Percentiles rank a stretch among this genome's conserved stretches.
Conservation (phyloP, 2,113 vertebrate genomes). For the Macrotis lagotis region DNA sequence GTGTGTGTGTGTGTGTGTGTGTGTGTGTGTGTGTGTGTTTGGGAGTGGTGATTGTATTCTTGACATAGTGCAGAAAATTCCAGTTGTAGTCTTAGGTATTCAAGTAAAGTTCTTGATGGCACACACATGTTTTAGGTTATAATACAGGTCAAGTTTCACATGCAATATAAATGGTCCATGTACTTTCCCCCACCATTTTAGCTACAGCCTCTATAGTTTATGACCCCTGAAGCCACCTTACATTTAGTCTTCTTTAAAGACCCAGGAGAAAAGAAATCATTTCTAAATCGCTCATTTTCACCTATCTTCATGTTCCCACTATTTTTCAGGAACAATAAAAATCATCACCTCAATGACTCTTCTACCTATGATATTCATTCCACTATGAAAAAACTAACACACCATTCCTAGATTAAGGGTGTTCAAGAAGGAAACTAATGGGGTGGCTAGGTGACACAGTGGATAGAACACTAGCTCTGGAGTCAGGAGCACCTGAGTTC, state of each 20-base stretch:
- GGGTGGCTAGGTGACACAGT: too few species aligned
- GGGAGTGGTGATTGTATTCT: too few species aligned
- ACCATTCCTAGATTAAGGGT: not conserved
- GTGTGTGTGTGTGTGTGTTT: not conserved
- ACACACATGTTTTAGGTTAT: slow-evolving; percentile 60
- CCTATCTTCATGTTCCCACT: not conserved
- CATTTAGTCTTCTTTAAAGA: slow-evolving; percentile 23
- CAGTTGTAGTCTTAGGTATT: slow-evolving; percentile 1
- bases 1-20: too few species aligned
- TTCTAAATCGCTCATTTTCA: slow-evolving; percentile 31
- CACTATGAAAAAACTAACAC: not conserved
- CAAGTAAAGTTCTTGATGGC: slow-evolving; percentile 34
- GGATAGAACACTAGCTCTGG: too few species aligned
- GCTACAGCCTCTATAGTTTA: slow-evolving; percentile 11
- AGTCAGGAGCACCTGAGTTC: too few species aligned
- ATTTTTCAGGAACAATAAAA: slow-evolving; percentile 39
- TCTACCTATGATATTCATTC: not conserved
- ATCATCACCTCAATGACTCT: slow-evolving; percentile 6
- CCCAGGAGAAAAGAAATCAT: slow-evolving; percentile 31
- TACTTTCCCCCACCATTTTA: slow-evolving; percentile 53
- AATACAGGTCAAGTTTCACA: slow-evolving; percentile 54
- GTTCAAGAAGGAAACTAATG: too few species aligned
- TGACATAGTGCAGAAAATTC: slow-evolving; percentile 12
- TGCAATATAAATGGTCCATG: slow-evolving; percentile 33
- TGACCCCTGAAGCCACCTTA: slow-evolving; percentile 2